These are phyloP conservation scores for Diglossa brunneiventris DNA, from an alignment of 2,113 vertebrate genomes.

Conservation along the genomic window DNA sequence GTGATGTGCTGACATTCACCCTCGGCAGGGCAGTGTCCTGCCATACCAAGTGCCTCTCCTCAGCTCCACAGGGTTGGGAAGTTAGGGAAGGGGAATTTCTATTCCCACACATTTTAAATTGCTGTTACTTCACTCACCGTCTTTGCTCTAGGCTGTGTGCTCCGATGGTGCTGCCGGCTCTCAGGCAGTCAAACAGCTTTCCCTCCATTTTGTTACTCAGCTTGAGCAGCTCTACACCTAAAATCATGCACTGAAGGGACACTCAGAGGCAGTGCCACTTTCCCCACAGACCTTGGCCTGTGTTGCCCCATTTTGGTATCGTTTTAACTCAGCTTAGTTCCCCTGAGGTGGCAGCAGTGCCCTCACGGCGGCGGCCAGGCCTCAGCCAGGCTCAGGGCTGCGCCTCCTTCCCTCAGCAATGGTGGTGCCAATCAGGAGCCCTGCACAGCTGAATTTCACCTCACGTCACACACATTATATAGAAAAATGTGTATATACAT, in stretches of 20 bases:
- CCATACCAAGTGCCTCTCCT: not conserved
- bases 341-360: accelerated
- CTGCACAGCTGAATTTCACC: not conserved
- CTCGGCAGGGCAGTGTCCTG: too few relatives aligned
- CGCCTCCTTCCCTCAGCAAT: not conserved
- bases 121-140: not conserved
- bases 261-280: not conserved
- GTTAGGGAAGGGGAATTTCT: not conserved
- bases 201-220: not conserved
- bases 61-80: accelerated
- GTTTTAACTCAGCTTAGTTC: not conserved
- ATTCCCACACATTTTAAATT: not conserved
- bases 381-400: accelerated
- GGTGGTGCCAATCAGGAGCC: not conserved
- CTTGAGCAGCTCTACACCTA: not conserved
- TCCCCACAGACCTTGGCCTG: not conserved
- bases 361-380: accelerated
- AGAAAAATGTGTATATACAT: too few relatives aligned
- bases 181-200: not conserved
- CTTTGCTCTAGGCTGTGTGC: not conserved
- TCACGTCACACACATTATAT: accelerated
- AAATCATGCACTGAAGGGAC: not conserved
- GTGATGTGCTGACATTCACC: accelerated
- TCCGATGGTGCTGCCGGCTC: not conserved
- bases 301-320: not conserved